Base-by-base conservation (phyloP, 2,797 vertebrate genomes). In the Denticeps clupeoides region DNA sequence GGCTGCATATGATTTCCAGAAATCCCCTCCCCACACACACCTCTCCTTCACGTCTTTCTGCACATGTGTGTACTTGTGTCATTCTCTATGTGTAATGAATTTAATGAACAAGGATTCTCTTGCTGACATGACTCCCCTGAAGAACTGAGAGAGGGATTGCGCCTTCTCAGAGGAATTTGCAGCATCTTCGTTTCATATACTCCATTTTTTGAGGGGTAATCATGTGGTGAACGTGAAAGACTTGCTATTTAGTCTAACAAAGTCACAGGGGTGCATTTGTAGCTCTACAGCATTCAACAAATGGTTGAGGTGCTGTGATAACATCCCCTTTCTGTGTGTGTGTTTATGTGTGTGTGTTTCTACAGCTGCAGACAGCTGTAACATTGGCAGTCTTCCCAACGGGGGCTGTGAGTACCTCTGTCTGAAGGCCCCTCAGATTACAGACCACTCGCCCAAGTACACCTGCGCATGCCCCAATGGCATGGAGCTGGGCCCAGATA, bases 331-430 rank as follows among this genome's bases (percentile, higher is more conserved):
- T 18, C 11, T 19, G n/a, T n/a, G n/a, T n/a, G n/a, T n/a, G 21
- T 10, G 9, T 11, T 5, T 9, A 9, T 33, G 13, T 35, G 13
- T 16, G 19, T 33, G 12, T 58, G 10, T 42, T 8, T 27, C 27
- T 32, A 10, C 52, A 97, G 94, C 85, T 58, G 85, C 88, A 2
- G 89, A 97, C 52, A 85, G 79, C 59, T 99, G 94, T 25, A 93
- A 89, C 67, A 77, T 87, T 71, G 90, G 89, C 8, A 81, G 79
- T 46, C 74, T 93, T 23, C 89, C 89, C 9, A 95, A 96, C 0
- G 94, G 95, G 1, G 94, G 94, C 63, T 98, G 94, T 48, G 93
- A 98, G 57, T 97, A 93, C 68, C 75, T 99, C 51, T 99, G 95
- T 68, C 87, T 99, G 57, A 89, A 91, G 65, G 95, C 93, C n/a